phyloP scores from a whole-genome alignment of 2,797 vertebrate genomes.

The Pseudomugil gertrudae region DNA sequence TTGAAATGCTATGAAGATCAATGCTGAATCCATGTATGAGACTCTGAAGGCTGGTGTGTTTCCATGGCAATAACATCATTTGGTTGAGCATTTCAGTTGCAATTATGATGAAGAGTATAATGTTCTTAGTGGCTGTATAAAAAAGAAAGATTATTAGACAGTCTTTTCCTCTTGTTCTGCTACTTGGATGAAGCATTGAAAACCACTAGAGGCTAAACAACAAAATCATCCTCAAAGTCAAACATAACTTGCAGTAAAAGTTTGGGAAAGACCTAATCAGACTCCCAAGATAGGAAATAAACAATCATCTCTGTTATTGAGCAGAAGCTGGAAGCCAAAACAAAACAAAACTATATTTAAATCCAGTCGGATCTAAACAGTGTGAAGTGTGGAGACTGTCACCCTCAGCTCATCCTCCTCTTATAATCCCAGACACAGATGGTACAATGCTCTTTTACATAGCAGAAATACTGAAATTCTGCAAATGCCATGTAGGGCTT shows the following conservation, averaged over 20 bases:
- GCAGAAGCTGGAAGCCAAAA: slow-evolving; percentile 15
- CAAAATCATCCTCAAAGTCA: slow-evolving; percentile 28
- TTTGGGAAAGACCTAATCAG: slow-evolving; percentile 11
- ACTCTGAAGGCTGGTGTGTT: slow-evolving; percentile 25
- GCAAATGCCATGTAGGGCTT: slow-evolving; percentile 32
- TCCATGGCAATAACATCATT: slow-evolving; percentile 39
- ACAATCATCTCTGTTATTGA: slow-evolving; percentile 13
- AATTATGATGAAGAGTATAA: slow-evolving; percentile 21
- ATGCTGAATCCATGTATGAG: slow-evolving; percentile 9
- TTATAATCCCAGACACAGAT: slow-evolving; percentile 46
- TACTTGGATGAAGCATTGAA: slow-evolving; percentile 21
- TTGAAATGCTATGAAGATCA: slow-evolving; percentile 16
- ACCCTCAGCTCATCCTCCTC: slow-evolving; percentile 30
- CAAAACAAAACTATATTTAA: slow-evolving; percentile 18
- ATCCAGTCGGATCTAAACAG: slow-evolving; percentile 9
- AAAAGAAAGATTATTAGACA: slow-evolving; percentile 3
- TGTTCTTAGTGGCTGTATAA: neutral
- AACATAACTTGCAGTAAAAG: slow-evolving; percentile 32
- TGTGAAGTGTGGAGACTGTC: slow-evolving; percentile 20
- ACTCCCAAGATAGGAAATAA: slow-evolving; percentile 20
- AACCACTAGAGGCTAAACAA: slow-evolving; percentile 13
- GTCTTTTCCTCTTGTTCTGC: neutral
- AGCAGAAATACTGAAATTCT: slow-evolving; percentile 27
- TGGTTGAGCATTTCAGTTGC: slow-evolving; percentile 26
- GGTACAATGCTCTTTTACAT: slow-evolving; percentile 40